Conservation (phyloP, 2,888 invertebrate genomes). For the Aethes cnicana region DNA sequence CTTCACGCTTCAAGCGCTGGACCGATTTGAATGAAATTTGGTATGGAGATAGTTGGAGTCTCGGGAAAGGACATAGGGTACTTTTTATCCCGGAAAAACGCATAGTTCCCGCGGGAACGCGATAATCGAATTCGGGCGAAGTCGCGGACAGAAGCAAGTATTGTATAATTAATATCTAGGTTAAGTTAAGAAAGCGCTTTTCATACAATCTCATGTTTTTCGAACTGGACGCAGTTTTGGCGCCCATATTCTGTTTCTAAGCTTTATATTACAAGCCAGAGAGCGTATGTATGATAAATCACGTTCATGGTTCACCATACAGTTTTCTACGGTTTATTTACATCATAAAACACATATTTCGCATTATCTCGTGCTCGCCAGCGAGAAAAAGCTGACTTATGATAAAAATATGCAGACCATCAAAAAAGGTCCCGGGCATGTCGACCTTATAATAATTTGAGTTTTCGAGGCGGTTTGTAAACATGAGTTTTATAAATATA, state of each 20-base stretch:
- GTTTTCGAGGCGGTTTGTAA: slow-evolving; percentile 3
- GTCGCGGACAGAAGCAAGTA: no score
- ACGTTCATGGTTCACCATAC: slow-evolving; percentile 34
- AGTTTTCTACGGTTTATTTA: slow-evolving; percentile 41
- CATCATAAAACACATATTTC: slow-evolving; percentile 61
- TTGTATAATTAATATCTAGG: no score
- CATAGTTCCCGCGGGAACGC: no score
- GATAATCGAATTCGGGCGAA: no score
- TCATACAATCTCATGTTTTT: no score
- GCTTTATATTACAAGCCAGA: neutral
- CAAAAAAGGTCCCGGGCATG: slow-evolving; percentile 41
- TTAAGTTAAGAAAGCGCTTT: no score
- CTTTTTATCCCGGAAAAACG: no score
- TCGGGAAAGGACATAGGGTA: no score
- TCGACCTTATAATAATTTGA: slow-evolving; percentile 9
- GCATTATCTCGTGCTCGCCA: slow-evolving; percentile 55
- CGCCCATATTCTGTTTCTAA: neutral
- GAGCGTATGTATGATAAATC: slow-evolving; percentile 22
- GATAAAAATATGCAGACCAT: slow-evolving; percentile 54
- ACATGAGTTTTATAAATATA: slow-evolving; percentile 4
- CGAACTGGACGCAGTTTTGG: no score
- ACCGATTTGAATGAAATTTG: no score
- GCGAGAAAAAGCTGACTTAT: slow-evolving; percentile 58
- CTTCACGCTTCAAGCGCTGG: no score
- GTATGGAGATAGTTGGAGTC: no score